Conservation (phyloP, 2,797 vertebrate genomes). For the Catostomus latipinnis region DNA sequence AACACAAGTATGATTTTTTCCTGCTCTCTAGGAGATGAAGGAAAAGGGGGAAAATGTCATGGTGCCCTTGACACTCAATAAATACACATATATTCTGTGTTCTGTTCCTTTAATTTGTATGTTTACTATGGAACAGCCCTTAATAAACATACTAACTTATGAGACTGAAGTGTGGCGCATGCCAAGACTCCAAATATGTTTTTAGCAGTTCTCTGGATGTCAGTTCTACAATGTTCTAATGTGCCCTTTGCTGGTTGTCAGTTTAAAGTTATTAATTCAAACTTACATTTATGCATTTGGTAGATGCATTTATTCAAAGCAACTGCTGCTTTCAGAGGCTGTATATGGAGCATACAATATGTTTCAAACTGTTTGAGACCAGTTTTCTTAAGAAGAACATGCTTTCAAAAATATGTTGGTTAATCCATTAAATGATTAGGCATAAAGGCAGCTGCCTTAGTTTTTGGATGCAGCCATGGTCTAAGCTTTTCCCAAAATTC, state of each 20-base stretch:
- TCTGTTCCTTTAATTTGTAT: background rate
- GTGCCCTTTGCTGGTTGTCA: background rate
- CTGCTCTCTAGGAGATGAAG: slow-evolving; percentile 38
- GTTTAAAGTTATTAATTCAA: background rate
- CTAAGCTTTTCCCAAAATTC: too few species aligned
- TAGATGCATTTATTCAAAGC: too few species aligned
- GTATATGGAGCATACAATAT: too few species aligned
- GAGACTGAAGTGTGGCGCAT: background rate
- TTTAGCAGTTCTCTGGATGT: slow-evolving; percentile 12
- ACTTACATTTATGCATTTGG: background rate
- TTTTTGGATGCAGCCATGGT: too few species aligned
- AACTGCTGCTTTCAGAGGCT: too few species aligned
- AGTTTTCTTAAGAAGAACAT: too few species aligned
- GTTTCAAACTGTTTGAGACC: too few species aligned
- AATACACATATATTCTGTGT: slow-evolving; percentile 9
- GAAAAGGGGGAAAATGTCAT: background rate
- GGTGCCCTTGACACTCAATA: slow-evolving; percentile 8
- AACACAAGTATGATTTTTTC: slow-evolving; percentile 49
- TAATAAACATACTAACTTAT: slow-evolving; percentile 20
- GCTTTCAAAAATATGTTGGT: too few species aligned
- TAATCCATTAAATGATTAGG: too few species aligned
- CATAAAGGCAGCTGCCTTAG: too few species aligned
- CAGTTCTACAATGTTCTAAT: slow-evolving; percentile 6
- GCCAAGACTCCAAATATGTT: slow-evolving; percentile 28
- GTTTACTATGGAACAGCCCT: too few species aligned